Percentiles rank a stretch among this genome's conserved stretches.
These are phyloP conservation scores for Oncorhynchus clarkii DNA, from an alignment of 2,113 vertebrate genomes.

Conservation along the genomic window DNA sequence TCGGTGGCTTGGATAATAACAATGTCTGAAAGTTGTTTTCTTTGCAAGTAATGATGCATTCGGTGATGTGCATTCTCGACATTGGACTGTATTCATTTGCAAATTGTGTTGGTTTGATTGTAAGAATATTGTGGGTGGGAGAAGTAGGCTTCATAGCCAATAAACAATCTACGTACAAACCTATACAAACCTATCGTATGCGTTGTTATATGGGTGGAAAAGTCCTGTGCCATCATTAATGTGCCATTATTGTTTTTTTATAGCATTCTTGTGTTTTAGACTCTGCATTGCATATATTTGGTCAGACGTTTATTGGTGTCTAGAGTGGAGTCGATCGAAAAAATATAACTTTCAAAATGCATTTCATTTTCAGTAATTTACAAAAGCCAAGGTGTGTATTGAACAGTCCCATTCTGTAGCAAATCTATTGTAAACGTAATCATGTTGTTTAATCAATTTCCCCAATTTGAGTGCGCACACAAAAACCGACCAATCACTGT, in stretches of 20 bases:
- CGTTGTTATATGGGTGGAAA: constrained; percentile 42
- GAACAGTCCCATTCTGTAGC: constrained; percentile 2
- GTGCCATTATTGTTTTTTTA: constrained; percentile 35
- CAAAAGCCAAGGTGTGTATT: background rate
- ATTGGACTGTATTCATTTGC: background rate
- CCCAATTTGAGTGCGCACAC: constrained; percentile 34
- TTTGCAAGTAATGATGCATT: constrained; percentile 30
- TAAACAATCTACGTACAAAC: background rate
- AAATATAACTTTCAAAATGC: background rate
- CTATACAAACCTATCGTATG: constrained; percentile 8
- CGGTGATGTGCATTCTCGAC: constrained; percentile 5
- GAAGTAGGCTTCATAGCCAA: background rate
- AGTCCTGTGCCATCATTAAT: constrained; percentile 40
- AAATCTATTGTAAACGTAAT: constrained; percentile 24
- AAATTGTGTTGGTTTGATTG: background rate
- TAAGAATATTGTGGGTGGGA: background rate
- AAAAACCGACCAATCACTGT: constrained; percentile 53
- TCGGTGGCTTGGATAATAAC: constrained; percentile 41
- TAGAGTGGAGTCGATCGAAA: constrained; percentile 7
- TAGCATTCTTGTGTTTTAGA: constrained; percentile 28
- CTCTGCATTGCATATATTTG: constrained; percentile 32
- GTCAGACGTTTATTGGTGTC: background rate
- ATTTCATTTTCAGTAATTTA: background rate
- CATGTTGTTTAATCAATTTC: constrained; percentile 25
- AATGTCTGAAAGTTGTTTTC: constrained; percentile 47